phyloP scores from a whole-genome alignment of 2,888 invertebrate species.

The Lasioglossum calceatum region DNA sequence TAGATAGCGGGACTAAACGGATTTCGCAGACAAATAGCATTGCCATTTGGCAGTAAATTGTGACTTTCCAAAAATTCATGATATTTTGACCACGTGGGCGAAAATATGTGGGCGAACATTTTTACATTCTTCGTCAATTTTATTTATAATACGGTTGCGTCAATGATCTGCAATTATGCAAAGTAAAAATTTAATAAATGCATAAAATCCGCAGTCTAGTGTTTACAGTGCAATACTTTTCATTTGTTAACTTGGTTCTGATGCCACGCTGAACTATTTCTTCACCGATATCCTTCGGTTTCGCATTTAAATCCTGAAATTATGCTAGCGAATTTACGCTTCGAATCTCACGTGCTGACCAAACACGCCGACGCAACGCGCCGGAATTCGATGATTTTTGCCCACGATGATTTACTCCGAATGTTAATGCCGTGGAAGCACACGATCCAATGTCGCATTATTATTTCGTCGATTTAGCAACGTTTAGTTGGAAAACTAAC shows the following conservation, averaged over 20 bases:
- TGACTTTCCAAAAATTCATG: not conserved
- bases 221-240: not conserved
- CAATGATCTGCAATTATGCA: no score
- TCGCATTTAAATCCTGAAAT: conserved; percentile 24
- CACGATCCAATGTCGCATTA: no score
- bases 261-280: not conserved
- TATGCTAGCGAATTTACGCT: not conserved
- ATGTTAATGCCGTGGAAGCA: not conserved
- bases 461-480: not conserved
- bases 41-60: not conserved
- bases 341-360: not conserved
- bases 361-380: not conserved
- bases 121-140: not conserved
- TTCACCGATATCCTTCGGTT: not conserved
- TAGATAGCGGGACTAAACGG: not conserved
- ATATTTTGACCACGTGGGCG: not conserved
- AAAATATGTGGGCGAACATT: not conserved
- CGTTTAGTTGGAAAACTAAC: conserved; percentile 1
- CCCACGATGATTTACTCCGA: conserved; percentile 13
- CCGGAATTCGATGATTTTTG: conserved; percentile 1
- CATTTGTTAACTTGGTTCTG: not conserved
- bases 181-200: not conserved
- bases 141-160: no score
- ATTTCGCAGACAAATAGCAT: not conserved
- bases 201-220: not conserved